Conservation (phyloP, 2,797 vertebrate genomes). For the Schizopygopsis pylzovi region DNA sequence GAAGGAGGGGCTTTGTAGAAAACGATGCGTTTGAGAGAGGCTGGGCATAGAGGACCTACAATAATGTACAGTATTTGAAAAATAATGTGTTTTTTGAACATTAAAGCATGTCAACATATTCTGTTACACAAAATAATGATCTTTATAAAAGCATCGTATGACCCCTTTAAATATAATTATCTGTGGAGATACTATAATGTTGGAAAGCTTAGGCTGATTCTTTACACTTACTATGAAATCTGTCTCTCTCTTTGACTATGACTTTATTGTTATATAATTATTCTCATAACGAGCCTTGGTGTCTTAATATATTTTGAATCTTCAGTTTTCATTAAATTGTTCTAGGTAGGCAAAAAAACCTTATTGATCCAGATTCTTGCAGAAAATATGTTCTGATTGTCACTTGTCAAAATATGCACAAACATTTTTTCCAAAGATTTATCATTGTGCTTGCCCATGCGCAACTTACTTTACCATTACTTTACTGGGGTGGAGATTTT, state of each 20-base stretch:
- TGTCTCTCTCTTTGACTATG: neutral
- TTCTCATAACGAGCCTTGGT: neutral
- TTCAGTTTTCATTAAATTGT: neutral
- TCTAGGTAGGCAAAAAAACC: neutral
- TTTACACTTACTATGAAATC: conserved; percentile 4
- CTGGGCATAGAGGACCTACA: too few relatives aligned
- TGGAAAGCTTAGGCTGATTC: neutral
- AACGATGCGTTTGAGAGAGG: too few relatives aligned
- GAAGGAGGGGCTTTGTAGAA: too few relatives aligned
- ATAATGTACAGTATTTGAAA: too few relatives aligned
- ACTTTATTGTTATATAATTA: neutral
- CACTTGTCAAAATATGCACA: neutral
- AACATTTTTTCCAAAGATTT: neutral
- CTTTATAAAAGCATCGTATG: too few relatives aligned
- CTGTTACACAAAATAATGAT: too few relatives aligned
- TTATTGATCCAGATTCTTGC: neutral
- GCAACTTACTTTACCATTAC: neutral
- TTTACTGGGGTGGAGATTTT: neutral
- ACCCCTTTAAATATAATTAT: neutral
- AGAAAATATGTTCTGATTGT: neutral
- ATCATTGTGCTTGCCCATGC: neutral
- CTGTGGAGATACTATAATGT: neutral
- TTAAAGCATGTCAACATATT: too few relatives aligned
- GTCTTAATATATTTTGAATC: neutral
- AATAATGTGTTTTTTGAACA: too few relatives aligned